A percentile compares a stretch with the other conserved stretches of the same genome.
Conservation (phyloP, 1,140 invertebrate genomes). For the Acyrthosiphon pisum region DNA sequence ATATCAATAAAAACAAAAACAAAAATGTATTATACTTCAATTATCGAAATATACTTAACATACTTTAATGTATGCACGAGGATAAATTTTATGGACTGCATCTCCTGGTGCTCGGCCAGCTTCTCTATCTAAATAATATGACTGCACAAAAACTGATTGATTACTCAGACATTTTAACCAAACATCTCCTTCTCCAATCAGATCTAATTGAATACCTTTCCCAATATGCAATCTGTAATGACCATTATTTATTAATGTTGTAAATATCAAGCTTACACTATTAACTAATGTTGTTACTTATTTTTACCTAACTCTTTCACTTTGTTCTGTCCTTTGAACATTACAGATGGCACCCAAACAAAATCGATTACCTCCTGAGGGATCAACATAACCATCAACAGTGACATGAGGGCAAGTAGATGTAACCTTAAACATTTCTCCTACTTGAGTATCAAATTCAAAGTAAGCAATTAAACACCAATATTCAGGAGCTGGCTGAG, state of each 20-base stretch:
- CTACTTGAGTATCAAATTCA: slow-evolving; percentile 97
- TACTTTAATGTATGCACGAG: slow-evolving; percentile 94
- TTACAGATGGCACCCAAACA: slow-evolving; percentile 98
- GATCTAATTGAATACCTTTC: slow-evolving; percentile 93
- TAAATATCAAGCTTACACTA: neutral
- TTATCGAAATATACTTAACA: slow-evolving; percentile 2
- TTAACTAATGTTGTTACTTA: neutral
- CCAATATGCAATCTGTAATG: slow-evolving; percentile 76
- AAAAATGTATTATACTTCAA: neutral
- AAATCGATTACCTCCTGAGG: slow-evolving; percentile 94
- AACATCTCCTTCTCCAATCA: slow-evolving; percentile 94
- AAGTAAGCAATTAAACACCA: slow-evolving; percentile 99
- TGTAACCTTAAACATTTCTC: slow-evolving; percentile 98
- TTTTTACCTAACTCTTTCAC: slow-evolving; percentile 81
- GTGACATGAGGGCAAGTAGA: slow-evolving; percentile 92
- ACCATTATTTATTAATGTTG: neutral
- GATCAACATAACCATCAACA: slow-evolving; percentile 98
- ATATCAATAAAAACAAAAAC: too few relatives aligned
- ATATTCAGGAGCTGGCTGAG: slow-evolving; percentile 91
- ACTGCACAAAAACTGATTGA: slow-evolving; percentile 98
- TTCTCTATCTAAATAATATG: slow-evolving; percentile 96
- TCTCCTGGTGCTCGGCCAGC: slow-evolving; percentile 95
- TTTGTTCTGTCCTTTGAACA: slow-evolving; percentile 96
- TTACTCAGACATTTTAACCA: slow-evolving; percentile 96
- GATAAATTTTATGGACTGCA: slow-evolving; percentile 99